Evolutionary conservation across 2,113 vertebrate species (phyloP).

Genomic region (Sylvia atricapilla): DNA sequence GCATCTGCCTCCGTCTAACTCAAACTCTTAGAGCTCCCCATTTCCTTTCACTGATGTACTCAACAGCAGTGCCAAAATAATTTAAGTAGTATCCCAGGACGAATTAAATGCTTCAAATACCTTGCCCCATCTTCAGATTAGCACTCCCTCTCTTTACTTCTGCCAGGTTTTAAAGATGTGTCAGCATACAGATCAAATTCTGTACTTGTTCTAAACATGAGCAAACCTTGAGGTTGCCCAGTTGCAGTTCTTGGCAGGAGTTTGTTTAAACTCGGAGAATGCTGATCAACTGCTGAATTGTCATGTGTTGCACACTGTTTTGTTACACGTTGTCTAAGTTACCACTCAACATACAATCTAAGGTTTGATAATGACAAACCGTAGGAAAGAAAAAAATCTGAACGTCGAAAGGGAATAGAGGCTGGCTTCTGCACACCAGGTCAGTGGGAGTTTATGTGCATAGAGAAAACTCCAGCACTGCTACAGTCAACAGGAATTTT

Average conservation of each 20-base stretch:
- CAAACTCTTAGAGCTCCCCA: rapidly evolving
- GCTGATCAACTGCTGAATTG: background rate
- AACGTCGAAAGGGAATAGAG: background rate
- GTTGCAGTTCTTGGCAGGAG: background rate
- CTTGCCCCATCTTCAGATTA: background rate
- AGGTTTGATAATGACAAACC: background rate
- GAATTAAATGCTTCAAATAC: background rate
- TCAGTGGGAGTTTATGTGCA: background rate
- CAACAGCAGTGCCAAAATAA: background rate
- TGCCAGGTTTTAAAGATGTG: background rate
- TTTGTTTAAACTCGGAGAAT: background rate
- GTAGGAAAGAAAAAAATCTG: background rate
- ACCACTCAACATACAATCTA: background rate
- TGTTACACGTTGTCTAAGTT: background rate
- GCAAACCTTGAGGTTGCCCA: background rate
- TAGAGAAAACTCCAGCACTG: background rate
- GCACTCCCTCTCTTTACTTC: background rate
- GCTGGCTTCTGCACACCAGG: background rate
- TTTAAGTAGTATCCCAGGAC: background rate
- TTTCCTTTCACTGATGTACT: background rate
- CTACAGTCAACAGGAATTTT: background rate
- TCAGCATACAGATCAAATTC: background rate
- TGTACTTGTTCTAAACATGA: background rate
- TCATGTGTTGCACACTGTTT: background rate
- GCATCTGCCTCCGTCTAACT: background rate